Base-by-base conservation (phyloP, 2,113 vertebrate genomes). In the Oreotrochilus melanogaster region DNA sequence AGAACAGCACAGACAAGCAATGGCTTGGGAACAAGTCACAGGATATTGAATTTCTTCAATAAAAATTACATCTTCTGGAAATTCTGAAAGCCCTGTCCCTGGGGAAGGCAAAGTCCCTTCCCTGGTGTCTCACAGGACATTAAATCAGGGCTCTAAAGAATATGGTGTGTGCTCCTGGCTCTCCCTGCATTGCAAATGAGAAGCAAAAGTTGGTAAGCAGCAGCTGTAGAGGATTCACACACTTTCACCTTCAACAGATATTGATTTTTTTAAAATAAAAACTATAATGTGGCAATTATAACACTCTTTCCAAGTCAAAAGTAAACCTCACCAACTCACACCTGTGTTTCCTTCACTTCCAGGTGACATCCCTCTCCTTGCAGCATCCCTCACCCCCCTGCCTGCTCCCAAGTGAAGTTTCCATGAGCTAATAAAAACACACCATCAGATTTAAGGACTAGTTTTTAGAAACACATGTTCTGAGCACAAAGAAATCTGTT, bases 391-490 rank as follows among this genome's bases (percentile, higher is more conserved):
- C 5, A n/a, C 65, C 42, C 24, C 11, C 0, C 37, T 2, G 11
- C 1, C 43, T 45, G 1, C 57, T 72, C 43, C 48, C 60, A 75
- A 37, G 69, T 51, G 37, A 50, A 18, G 8, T 39, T 74, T 31
- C 64, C 92, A n/a, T 7, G 13, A 74, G 48, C 66, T 71, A 82
- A 61, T 43, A 76, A 91, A 93, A 96, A 51, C n/a, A 64, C 6
- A 7, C 42, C 43, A 24, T 15, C 31, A 37, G 13, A 19, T 25
- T 7, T 23, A 35, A n/a, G 64, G 25, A 19, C 27, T 37, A 9
- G 6, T 31, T 51, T 50, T 65, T 7, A 57, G 51, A 51, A 64
- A 51, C 56, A 7, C 30, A n/a, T 23, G 14, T 15, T 56, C 37
- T 23, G 50, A 14, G 5, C 73, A 37, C 23, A 76, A 84, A 64